phyloP scores from a whole-genome alignment of 2,888 invertebrate species.

The Micoletzkya japonica region DNA sequence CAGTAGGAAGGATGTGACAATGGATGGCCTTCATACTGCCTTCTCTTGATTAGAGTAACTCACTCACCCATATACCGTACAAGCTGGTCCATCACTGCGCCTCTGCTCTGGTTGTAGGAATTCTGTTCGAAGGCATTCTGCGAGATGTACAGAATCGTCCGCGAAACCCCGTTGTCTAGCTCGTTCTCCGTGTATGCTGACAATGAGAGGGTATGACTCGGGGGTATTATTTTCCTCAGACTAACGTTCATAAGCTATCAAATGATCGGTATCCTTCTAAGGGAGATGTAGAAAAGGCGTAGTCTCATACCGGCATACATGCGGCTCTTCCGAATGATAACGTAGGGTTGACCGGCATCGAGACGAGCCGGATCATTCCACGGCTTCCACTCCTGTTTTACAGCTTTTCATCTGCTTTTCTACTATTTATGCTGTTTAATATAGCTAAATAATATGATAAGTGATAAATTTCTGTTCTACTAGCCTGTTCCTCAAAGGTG shows the following conservation, averaged over 20 bases:
- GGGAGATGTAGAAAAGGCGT: neutral
- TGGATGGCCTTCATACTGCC: neutral
- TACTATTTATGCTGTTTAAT: too few species aligned
- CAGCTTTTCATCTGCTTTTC: too few species aligned
- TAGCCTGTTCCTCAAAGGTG: slow-evolving; percentile 45
- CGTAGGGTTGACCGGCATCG: slow-evolving; percentile 56
- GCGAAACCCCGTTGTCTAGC: slow-evolving; percentile 52
- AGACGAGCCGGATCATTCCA: slow-evolving; percentile 62
- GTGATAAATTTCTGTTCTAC: too few species aligned
- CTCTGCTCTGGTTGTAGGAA: slow-evolving; percentile 35
- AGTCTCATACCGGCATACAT: slow-evolving; percentile 55
- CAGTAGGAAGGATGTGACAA: too few species aligned
- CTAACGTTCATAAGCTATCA: neutral
- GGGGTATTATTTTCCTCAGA: too few species aligned
- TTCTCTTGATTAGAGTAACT: neutral
- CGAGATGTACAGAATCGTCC: slow-evolving; percentile 56
- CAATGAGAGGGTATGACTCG: slow-evolving; percentile 4
- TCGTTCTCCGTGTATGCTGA: slow-evolving; percentile 59
- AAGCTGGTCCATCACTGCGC: slow-evolving; percentile 59
- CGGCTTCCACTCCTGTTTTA: slow-evolving; percentile 57
- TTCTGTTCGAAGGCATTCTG: slow-evolving; percentile 46
- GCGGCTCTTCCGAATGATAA: slow-evolving; percentile 56
- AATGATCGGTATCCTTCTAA: neutral
- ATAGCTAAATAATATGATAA: too few species aligned
- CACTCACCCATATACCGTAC: slow-evolving; percentile 54